Conservation (phyloP, 2,888 invertebrate genomes). For the Acholoe squamosa region DNA sequence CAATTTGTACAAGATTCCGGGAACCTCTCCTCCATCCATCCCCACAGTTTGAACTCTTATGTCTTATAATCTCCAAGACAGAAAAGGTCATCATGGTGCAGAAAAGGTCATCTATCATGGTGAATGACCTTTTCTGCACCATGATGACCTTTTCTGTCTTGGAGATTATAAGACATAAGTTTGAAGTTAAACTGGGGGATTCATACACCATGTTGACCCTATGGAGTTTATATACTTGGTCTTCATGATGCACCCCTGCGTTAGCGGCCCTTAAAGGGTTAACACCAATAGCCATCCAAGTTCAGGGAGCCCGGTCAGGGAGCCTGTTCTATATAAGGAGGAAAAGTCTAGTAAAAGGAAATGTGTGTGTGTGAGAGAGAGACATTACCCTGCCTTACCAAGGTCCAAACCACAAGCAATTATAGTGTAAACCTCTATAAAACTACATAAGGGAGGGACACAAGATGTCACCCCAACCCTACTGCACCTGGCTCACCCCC, state of each 20-base stretch:
- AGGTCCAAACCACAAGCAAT: constrained; percentile 47
- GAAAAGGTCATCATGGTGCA: neutral
- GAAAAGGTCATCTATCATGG: neutral
- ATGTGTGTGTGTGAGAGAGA: neutral
- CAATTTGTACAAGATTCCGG: neutral
- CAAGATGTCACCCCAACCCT: neutral
- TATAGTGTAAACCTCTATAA: constrained; percentile 4
- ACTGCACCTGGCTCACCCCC: constrained; percentile 17
- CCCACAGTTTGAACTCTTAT: neutral
- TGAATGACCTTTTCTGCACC: neutral
- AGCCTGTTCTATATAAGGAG: neutral
- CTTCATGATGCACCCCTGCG: too few species aligned
- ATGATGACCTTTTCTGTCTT: too few species aligned
- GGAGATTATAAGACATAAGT: too few species aligned
- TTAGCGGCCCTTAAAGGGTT: too few species aligned
- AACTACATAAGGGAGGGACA: constrained; percentile 15
- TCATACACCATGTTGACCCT: too few species aligned
- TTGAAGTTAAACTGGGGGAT: too few species aligned
- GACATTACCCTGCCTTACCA: neutral
- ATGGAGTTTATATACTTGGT: too few species aligned
- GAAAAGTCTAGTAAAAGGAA: neutral
- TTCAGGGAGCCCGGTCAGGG: too few species aligned
- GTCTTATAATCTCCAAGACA: neutral
- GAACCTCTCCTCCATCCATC: neutral
- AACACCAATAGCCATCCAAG: neutral